A percentile compares a stretch with the other conserved stretches of the same genome.
Evolutionary conservation across 2,888 invertebrate genomes (phyloP).

Genomic region (Euplagia quadripunctaria): DNA sequence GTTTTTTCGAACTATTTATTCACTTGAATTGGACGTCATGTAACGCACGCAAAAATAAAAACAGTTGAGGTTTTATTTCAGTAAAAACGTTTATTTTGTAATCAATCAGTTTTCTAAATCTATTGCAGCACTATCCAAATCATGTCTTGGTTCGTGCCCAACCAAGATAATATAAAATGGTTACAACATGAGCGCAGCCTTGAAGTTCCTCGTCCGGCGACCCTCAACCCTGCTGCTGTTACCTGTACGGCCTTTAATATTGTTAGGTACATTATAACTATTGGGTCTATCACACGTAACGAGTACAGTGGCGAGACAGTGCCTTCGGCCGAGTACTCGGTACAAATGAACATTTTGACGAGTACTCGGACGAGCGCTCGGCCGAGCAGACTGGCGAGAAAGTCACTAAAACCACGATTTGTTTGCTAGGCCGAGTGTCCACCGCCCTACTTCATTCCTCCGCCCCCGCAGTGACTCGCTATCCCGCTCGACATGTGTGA

Average conservation of each 20-base stretch:
- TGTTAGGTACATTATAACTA: slow-evolving; percentile 1
- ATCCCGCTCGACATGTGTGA: too few species aligned
- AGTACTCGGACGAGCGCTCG: too few species aligned
- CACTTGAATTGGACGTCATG: background rate
- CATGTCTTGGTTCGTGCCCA: background rate
- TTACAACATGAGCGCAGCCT: background rate
- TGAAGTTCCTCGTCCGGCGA: background rate
- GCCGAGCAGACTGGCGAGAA: too few species aligned
- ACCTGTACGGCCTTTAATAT: slow-evolving; percentile 11
- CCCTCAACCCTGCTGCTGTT: slow-evolving; percentile 1
- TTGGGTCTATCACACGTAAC: too few species aligned
- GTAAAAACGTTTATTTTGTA: slow-evolving; percentile 6
- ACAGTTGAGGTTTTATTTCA: background rate
- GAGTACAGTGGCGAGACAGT: too few species aligned
- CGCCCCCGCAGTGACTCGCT: too few species aligned
- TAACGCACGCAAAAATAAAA: background rate
- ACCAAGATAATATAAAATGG: background rate
- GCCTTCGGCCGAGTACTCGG: too few species aligned
- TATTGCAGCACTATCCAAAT: slow-evolving; percentile 3
- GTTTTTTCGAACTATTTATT: too few species aligned
- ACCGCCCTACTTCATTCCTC: too few species aligned
- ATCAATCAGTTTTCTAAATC: background rate
- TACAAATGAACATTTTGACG: too few species aligned
- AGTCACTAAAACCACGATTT: too few species aligned
- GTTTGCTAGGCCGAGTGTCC: too few species aligned